Evolutionary conservation across 2,113 vertebrate genomes (phyloP), one percentile per base, ranked within the genome.

Genomic region (Sakesphorus luctuosus): DNA sequence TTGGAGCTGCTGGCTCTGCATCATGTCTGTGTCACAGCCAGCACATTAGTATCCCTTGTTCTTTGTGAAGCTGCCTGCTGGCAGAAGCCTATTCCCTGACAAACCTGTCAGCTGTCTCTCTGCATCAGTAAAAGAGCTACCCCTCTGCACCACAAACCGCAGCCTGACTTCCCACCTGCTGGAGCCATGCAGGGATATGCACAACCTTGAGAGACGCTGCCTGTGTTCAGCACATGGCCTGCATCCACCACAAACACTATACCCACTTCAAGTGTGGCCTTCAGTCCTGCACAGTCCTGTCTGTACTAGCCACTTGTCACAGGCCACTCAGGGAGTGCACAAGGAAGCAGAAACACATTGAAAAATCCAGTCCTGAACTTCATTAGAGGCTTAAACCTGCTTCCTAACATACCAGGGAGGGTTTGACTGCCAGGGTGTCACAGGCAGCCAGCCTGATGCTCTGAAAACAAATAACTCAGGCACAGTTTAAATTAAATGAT

Each of bases 121-220:
- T 6, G 8, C 28, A n/a, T 25, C 43, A 35, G 43, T 0, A 43
- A 7, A 58, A 68, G 69, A 25, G 14, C 47, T 71, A 25, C 50
- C 10, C 53, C 25, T 11, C 55, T 46, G 55, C 55, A 61, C 59
- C 72, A 52, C 75, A 56, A 69, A 78, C 59, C 7, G 5, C 15
- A 31, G 50, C 50, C 55, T 0, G 3, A 38, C 19, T 40, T 68
- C 44, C 58, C 20, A 33, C 53, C 44, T 63, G 47, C 62, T 8
- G 7, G 50, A 4, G 5, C n/a, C 0, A 0, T 26, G 52, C 52
- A 35, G 52, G 47, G 81, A 69, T 38, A 26, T 0, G 5, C 3
- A 1, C 6, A 16, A 56, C 69, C 52, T 52, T 2, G 15, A 58
- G 47, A 82, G 78, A 58, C 3, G 11, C 73, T 59, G 38, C 55